Evolutionary conservation across 2,113 vertebrate species (phyloP).

Genomic region (Gopherus flavomarginatus): DNA sequence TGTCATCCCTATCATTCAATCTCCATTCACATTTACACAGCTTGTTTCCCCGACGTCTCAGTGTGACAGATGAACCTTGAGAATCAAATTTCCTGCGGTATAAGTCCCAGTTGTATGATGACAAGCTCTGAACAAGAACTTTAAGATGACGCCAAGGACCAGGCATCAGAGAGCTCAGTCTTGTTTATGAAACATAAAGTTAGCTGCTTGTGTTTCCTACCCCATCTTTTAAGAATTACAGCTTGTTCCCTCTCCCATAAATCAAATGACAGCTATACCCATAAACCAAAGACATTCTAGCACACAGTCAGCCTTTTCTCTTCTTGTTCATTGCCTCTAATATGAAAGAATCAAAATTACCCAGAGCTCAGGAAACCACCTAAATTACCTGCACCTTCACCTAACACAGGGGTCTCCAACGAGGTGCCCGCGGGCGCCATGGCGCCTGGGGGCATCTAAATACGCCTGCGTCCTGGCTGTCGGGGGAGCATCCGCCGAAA

Average conservation of each 20-base stretch:
- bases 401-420: background rate
- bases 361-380: background rate
- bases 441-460: no score
- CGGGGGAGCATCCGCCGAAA: no score
- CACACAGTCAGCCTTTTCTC: background rate
- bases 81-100: background rate
- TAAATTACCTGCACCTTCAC: slow-evolving; percentile 18
- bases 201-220: background rate
- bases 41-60: background rate
- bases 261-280: background rate
- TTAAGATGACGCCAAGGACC: background rate
- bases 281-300: background rate
- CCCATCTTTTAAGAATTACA: background rate
- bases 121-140: background rate
- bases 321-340: background rate
- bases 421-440: no score
- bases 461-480: no score
- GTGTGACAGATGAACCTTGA: background rate
- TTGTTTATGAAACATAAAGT: background rate
- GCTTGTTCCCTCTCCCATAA: background rate
- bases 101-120: background rate
- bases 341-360: background rate
- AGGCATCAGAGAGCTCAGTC: background rate
- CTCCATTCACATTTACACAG: background rate
- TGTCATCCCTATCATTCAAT: background rate